Base-by-base conservation (phyloP, 2,888 invertebrate species). In the Eucera pruinosa region DNA sequence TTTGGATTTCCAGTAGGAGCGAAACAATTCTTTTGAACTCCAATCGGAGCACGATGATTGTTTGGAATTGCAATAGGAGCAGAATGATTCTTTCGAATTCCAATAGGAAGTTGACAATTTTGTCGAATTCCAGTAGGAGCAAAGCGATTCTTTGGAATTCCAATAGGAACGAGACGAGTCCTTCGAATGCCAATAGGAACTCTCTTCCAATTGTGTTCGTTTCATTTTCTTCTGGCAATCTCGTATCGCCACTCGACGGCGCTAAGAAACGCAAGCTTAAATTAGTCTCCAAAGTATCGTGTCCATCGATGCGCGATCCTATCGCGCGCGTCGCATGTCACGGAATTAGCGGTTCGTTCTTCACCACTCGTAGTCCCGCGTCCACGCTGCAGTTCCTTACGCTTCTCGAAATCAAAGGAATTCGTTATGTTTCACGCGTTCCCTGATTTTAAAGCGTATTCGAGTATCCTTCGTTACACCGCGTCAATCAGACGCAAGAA, bases 321-420 rank as follows among this genome's bases (percentile, higher is more conserved):
- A n/a, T n/a, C n/a, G n/a, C n/a, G n/a, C n/a, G n/a, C 39, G 11
- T 23, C 15, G 55, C 25, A 18, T 39, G 36, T 55, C 23, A 15
- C 39, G 30, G 23, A 57, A 39, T 57, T 39, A 57, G 39, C 15
- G 9, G 33, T 54, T 39, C 23, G 13, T 39, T 39, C 39, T 57
- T 57, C 23, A 57, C 3, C n/a, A 25, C 6, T 57, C 23, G 39
- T 57, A 39, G 23, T 39, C 23, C 2, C 20, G 15, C 15, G 23
- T 23, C 39, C 18, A 39, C 23, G 13, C 27, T 41, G 25, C n/a
- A 15, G 23, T 18, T 23, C 39, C 15, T 25, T 27, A 43, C 6
- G 5, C 18, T 58, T 43, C 27, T 43, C 25, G n/a, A 27, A 27
- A 7, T 27, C 13, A 9, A 18, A 18, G 23, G 4, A 39, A 57